Evolutionary conservation across 1,140 invertebrate genomes (phyloP), one percentile per base, ranked within the genome.

Genomic region (Himalopsyche phryganea): DNA sequence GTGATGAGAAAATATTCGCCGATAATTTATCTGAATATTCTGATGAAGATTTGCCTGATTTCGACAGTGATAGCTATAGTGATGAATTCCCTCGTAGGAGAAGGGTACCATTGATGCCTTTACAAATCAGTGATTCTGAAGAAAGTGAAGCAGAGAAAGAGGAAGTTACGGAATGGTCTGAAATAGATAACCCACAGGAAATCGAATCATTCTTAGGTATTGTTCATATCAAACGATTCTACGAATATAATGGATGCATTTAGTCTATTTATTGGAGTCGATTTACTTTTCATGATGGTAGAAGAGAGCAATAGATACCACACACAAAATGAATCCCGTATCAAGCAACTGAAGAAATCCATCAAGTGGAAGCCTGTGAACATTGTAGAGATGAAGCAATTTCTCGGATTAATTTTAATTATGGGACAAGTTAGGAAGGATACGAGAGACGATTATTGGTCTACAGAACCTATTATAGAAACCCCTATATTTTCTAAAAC

Each of bases 371-470:
- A 50, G 36, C 14, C 15, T 14, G 28, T 50, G 20, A 40, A 17
- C 13, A 4, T 50, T 36, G 33, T 14, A 17, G 49, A 50, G 15
- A 18, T 36, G 33, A 50, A 50, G 38, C 23, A 38, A 38, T 18
- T 38, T 1, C 19, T 40, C 17, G 49, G 49, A 36, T 19, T 50
- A 13, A 38, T 50, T 38, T 19, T 50, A 6, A 13, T 38, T 5
- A 38, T 50, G 49, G 33, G 49, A 19, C 35, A 40, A 40, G 33
- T 50, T 36, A 1, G 10, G 19, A 50, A 38, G 38, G 36, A 35
- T 13, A 49, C 47, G 5, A 49, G 20, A 33, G 32, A 53, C 56
- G 32, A 59, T 33, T 65, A 66, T 35, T 66, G 64, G 55, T 61
- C 46, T 35, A 56, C 51, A 51, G 36, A 23, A 53, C 58, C 15